Base-by-base conservation (phyloP, 2,113 vertebrate genomes). In the Elanus axillaris region DNA sequence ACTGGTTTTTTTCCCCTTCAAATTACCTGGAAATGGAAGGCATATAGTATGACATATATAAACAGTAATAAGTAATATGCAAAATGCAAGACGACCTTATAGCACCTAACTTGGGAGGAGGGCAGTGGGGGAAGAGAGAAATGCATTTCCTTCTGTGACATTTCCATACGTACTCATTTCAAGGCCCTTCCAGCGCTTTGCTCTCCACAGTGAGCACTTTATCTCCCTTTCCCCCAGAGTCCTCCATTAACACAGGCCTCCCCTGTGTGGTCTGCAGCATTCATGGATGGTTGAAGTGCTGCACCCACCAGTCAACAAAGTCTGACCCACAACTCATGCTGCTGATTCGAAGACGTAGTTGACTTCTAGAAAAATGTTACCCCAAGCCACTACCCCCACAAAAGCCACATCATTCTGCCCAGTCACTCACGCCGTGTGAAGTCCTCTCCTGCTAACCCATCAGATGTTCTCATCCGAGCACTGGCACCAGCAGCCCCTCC, bases 391-490 rank as follows among this genome's bases (percentile, higher is more conserved):
- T 11, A 7, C 18, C 27, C 25, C n/a, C 34, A 47, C 15, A 32
- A n/a, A 72, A 27, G 38, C 58, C 59, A 16, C 63, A 10, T 34
- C 3, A 0, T 21, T 43, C 43, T 45, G 22, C 48, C 19, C 31
- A 3, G 55, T 17, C 1, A 1, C 38, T 45, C 32, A 1, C 1
- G 14, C 26, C 38, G 1, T 3, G 3, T 15, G 43, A 58, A 56
- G 62, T 29, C 47, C 32, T 62, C 53, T 74, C 43, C 55, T 23
- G 64, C 47, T 32, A 25, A 27, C 1, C 1, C 5, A 3, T 23
- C 67, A 13, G 55, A 16, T 22, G 18, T 22, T 47, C 68, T 58
- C 2, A 0, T 3, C 45, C 27, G 21, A 55, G 45, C 16, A 5
- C 59, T 6, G 45, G n/a, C 32, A 40, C 29, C 19, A 55, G 64